These are phyloP conservation scores for Turritopsis dohrnii DNA, from an alignment of 30 jellyfish, hydroid and myxozoan genomes.

Conservation along the genomic window DNA sequence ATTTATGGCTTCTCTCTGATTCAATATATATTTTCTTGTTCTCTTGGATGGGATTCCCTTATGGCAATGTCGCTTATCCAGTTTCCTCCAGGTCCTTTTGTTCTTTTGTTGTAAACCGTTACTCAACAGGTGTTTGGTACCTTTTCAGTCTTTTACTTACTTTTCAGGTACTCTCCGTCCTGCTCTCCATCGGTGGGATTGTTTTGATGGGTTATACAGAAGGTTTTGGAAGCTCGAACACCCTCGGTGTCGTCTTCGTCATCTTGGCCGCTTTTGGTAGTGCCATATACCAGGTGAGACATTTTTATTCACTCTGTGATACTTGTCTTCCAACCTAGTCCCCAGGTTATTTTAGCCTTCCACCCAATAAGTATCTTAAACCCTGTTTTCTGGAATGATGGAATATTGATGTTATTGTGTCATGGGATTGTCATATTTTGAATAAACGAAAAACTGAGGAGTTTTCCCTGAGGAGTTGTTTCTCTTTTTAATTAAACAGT, in stretches of 20 bases:
- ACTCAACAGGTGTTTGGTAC: no score
- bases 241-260: constrained; percentile 40
- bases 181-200: constrained; percentile 87
- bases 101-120: no score
- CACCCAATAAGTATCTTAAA: no score
- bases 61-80: no score
- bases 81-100: constrained; percentile 1
- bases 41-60: no score
- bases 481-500: no score
- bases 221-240: constrained; percentile 69
- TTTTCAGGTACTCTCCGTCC: constrained; percentile 51
- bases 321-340: neutral
- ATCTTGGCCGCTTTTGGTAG: constrained; percentile 72
- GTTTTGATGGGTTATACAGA: constrained; percentile 53
- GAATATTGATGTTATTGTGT: neutral
- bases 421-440: no score
- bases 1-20: no score
- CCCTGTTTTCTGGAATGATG: neutral
- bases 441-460: no score
- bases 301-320: neutral
- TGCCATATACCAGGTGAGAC: constrained; percentile 60
- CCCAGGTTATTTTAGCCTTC: no score
- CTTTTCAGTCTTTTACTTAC: neutral
- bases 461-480: no score
- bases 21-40: no score